Conservation (phyloP, 2,113 vertebrate species). For the Anser brachyrhynchus region DNA sequence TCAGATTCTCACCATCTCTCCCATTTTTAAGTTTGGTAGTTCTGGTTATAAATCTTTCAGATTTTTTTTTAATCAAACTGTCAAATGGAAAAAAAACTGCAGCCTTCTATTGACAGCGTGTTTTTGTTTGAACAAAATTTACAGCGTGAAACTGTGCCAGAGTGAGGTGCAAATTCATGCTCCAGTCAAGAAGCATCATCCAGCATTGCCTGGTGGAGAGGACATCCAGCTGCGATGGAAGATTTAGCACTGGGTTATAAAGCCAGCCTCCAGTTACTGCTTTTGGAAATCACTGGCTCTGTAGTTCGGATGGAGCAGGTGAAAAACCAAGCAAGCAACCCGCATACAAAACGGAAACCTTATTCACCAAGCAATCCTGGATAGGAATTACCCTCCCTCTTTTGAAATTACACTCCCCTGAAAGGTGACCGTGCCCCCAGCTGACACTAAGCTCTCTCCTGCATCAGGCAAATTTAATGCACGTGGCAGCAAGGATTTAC, state of each 20-base stretch:
- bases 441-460: background rate
- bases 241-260: background rate
- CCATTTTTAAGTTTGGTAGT: background rate
- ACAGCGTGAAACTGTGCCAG: background rate
- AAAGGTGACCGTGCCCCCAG: background rate
- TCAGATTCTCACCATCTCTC: background rate
- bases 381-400: background rate
- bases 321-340: background rate
- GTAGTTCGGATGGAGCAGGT: background rate
- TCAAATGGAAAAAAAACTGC: background rate
- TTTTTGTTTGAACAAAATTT: background rate
- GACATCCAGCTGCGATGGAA: background rate
- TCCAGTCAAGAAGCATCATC: background rate
- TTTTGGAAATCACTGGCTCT: background rate
- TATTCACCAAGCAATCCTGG: background rate
- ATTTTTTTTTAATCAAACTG: background rate
- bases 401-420: background rate
- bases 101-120: background rate
- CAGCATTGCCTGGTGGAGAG: background rate
- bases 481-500: background rate
- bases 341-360: background rate
- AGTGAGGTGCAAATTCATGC: rapidly evolving
- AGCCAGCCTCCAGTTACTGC: background rate
- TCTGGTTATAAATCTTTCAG: background rate
- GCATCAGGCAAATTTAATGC: background rate